These are phyloP conservation scores for Nansenia antarctica DNA, from an alignment of 2,113 vertebrate species.

Conservation along the genomic window DNA sequence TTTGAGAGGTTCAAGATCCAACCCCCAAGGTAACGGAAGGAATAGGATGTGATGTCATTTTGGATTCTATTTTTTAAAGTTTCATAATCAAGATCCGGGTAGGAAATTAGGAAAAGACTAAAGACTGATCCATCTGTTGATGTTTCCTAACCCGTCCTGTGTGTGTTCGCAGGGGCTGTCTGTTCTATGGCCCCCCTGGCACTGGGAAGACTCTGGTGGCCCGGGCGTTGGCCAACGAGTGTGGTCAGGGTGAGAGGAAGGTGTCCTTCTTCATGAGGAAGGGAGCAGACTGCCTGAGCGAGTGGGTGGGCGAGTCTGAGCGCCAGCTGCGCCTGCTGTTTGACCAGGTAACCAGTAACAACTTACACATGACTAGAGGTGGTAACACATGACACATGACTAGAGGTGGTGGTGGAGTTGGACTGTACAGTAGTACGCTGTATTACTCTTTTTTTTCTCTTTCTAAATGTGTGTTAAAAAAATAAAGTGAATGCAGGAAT, in stretches of 20 bases:
- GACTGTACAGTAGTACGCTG: too few species aligned
- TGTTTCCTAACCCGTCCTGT: neutral
- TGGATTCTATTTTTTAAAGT: too few species aligned
- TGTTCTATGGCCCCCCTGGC: slow-evolving; percentile 94
- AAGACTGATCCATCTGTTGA: too few species aligned
- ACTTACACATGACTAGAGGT: neutral
- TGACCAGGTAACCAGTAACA: slow-evolving; percentile 89
- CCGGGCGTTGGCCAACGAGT: slow-evolving; percentile 92
- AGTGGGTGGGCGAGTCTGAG: slow-evolving; percentile 96
- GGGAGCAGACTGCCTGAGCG: slow-evolving; percentile 93
- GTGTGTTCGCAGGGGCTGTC: slow-evolving; percentile 82
- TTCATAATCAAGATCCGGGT: too few species aligned
- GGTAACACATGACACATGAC: too few species aligned
- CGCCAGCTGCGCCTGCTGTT: slow-evolving; percentile 89
- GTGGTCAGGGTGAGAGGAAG: slow-evolving; percentile 85
- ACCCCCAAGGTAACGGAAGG: slow-evolving; percentile 84
- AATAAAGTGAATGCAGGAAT: too few species aligned
- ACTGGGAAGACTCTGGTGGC: slow-evolving; percentile 96
- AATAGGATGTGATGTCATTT: too few species aligned
- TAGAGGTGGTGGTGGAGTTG: too few species aligned
- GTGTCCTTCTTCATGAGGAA: slow-evolving; percentile 97
- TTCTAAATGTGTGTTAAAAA: too few species aligned
- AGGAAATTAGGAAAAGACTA: too few species aligned
- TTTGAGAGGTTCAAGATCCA: slow-evolving; percentile 97
- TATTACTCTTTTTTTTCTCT: too few species aligned